A percentile compares a stretch with the other conserved stretches of the same genome.
These are phyloP conservation scores for Rynchops niger DNA, from an alignment of 2,113 vertebrate species.

Conservation along the genomic window DNA sequence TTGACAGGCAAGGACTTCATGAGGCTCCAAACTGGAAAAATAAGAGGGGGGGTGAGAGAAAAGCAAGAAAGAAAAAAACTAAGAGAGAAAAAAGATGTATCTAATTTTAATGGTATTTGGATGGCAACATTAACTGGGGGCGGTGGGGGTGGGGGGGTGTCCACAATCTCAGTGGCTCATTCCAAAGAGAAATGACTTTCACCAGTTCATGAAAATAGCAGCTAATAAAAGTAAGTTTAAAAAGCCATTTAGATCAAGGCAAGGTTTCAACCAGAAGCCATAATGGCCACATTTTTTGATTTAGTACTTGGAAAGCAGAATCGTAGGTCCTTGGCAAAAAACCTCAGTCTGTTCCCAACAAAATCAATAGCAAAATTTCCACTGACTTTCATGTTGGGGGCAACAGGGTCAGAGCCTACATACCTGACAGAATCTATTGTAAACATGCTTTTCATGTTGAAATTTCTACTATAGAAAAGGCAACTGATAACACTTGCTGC, in stretches of 20 bases:
- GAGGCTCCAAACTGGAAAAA: neutral
- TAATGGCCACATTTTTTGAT: neutral
- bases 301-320: neutral
- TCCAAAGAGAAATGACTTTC: neutral
- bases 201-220: neutral
- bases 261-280: neutral
- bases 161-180: neutral
- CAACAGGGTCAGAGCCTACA: neutral
- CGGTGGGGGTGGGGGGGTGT: too few species aligned
- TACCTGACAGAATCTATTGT: neutral
- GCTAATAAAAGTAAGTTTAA: neutral
- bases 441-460: neutral
- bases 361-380: neutral
- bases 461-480: neutral
- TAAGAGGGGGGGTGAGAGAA: rapidly evolving
- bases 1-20: neutral
- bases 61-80: neutral
- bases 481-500: neutral
- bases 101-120: neutral
- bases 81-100: neutral
- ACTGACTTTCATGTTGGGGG: rapidly evolving
- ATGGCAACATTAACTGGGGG: neutral
- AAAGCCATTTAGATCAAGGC: neutral
- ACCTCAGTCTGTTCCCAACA: neutral
- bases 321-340: neutral